Evolutionary conservation across 2,113 vertebrate species (phyloP).

Genomic region (Acanthisitta chloris): DNA sequence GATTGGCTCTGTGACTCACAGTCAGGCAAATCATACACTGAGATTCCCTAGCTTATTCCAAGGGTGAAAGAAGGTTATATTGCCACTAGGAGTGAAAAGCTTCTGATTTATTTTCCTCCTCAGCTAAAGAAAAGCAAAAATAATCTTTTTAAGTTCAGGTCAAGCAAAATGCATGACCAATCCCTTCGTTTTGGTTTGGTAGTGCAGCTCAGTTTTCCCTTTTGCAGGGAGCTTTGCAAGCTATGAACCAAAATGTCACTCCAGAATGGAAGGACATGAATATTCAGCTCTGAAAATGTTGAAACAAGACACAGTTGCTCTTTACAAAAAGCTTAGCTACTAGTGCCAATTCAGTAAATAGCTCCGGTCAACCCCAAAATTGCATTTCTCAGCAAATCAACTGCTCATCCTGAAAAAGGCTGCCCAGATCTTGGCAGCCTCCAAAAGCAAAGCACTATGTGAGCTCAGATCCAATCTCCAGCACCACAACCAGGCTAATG

Average conservation of each 20-base stretch:
- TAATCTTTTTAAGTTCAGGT: neutral
- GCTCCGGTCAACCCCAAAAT: conserved; percentile 34
- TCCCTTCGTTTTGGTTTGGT: neutral
- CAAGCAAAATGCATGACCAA: neutral
- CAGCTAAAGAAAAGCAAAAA: neutral
- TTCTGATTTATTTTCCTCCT: neutral
- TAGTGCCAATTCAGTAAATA: neutral
- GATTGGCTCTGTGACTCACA: neutral
- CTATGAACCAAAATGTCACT: neutral
- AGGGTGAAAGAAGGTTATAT: neutral
- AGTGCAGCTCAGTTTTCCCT: neutral
- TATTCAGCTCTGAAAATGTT: neutral
- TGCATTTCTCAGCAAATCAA: conserved; percentile 36
- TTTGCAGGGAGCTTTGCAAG: neutral
- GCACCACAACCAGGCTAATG: neutral
- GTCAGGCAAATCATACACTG: neutral
- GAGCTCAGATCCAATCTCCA: neutral
- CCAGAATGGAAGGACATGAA: neutral
- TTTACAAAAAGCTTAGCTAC: neutral
- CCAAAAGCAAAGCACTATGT: neutral
- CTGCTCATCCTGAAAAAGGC: neutral
- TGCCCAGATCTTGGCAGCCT: neutral
- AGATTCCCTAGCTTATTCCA: neutral
- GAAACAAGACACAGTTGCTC: neutral
- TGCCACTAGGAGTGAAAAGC: neutral